Percentiles rank a stretch among this genome's conserved stretches.
phyloP scores from a whole-genome alignment of 2,888 invertebrate genomes.

The Dasypolia templi region DNA sequence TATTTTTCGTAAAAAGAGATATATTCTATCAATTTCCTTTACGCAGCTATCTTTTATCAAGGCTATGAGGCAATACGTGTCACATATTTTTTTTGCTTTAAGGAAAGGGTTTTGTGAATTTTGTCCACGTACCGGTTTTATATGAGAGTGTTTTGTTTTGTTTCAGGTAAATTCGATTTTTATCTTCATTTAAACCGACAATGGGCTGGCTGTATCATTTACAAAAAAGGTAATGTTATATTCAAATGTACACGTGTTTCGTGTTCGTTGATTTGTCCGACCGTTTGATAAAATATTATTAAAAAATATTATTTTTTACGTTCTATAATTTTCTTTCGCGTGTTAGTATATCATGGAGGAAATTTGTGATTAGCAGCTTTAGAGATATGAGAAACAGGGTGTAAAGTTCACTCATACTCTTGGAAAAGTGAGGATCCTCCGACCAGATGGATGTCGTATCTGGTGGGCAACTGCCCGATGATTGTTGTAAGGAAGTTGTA shows the following conservation, averaged over 20 bases:
- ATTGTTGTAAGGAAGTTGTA: no score
- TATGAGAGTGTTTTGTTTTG: slow-evolving; percentile 39
- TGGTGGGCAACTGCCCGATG: no score
- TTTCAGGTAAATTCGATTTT: slow-evolving; percentile 43
- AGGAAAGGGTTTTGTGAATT: slow-evolving; percentile 22
- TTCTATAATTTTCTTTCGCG: background rate
- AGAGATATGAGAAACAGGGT: no score
- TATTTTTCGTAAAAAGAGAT: slow-evolving; percentile 49
- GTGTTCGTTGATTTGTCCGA: background rate
- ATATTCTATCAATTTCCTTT: slow-evolving; percentile 44
- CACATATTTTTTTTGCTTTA: slow-evolving; percentile 33
- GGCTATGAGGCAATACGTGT: slow-evolving; percentile 37
- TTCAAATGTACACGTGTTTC: slow-evolving; percentile 4
- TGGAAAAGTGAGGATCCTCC: no score
- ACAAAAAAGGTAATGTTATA: slow-evolving; percentile 31
- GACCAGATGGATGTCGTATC: no score
- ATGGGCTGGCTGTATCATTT: slow-evolving; percentile 17
- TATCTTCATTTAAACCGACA: slow-evolving; percentile 26
- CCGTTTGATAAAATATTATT: no score
- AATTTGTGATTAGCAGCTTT: no score
- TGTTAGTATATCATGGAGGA: no score
- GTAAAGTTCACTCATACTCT: no score
- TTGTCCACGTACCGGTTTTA: slow-evolving; percentile 28
- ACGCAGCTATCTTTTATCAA: slow-evolving; percentile 33
- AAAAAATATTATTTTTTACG: background rate